phyloP scores from a whole-genome alignment of 1,140 invertebrate genomes.

The Drosophila azteca region DNA sequence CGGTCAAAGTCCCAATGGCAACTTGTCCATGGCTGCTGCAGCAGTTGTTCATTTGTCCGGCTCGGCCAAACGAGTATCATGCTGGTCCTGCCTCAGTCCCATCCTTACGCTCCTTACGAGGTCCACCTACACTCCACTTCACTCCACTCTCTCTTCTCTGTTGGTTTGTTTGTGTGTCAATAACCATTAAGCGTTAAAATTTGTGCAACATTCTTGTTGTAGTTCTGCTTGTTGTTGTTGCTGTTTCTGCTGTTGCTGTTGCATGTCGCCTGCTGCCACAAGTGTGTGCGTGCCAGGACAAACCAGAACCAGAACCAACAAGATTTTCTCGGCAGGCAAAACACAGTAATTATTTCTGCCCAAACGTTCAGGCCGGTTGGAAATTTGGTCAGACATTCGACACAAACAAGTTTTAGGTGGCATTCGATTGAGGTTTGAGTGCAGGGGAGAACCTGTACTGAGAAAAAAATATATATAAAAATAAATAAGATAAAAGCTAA shows the following conservation, averaged over 20 bases:
- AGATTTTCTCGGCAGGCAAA: slow-evolving; percentile 60
- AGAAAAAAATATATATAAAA: too few relatives aligned
- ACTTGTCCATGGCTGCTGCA: slow-evolving; percentile 58
- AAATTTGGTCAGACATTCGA: slow-evolving; percentile 37
- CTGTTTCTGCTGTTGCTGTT: slow-evolving; percentile 32
- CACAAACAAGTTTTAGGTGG: slow-evolving; percentile 31
- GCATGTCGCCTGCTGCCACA: slow-evolving; percentile 21
- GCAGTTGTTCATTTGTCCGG: slow-evolving; percentile 74
- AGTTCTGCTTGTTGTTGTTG: slow-evolving; percentile 34
- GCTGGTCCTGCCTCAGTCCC: slow-evolving; percentile 44
- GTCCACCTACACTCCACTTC: slow-evolving; percentile 4
- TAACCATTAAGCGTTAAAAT: slow-evolving; percentile 79
- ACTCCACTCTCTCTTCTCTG: slow-evolving; percentile 5
- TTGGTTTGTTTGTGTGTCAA: slow-evolving; percentile 60
- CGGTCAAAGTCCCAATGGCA: slow-evolving; percentile 44
- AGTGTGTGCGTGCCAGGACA: slow-evolving; percentile 14
- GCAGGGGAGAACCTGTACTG: too few relatives aligned
- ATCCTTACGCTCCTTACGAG: neutral
- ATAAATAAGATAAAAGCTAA: too few relatives aligned
- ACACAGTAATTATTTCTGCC: slow-evolving; percentile 74
- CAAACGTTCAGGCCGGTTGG: slow-evolving; percentile 16
- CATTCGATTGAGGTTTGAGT: slow-evolving; percentile 17
- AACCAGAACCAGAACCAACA: slow-evolving; percentile 27
- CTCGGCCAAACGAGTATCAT: slow-evolving; percentile 66
- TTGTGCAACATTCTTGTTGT: slow-evolving; percentile 61